These are phyloP conservation scores for Brevimyrus niger DNA, from an alignment of 2,113 vertebrate species.

Conservation along the genomic window DNA sequence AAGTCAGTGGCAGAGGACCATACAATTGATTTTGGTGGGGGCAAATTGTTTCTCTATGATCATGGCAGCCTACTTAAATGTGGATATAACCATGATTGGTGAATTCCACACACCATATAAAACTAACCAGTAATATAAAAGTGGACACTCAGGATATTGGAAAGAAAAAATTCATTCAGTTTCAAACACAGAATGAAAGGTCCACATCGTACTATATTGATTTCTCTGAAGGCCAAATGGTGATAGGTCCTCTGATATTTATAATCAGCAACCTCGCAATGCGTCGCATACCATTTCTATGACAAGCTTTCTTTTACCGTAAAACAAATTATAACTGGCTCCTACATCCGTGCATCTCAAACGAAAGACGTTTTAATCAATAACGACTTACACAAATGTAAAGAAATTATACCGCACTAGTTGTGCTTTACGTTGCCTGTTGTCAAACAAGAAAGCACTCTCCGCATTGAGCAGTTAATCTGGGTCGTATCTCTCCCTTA, in stretches of 20 bases:
- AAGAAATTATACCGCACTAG: slow-evolving; percentile 51
- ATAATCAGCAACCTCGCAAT: background rate
- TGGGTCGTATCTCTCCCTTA: slow-evolving; percentile 64
- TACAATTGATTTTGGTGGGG: slow-evolving; percentile 66
- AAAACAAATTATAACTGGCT: background rate
- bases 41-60: slow-evolving; percentile 47
- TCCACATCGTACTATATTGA: background rate
- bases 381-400: slow-evolving; percentile 23
- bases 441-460: slow-evolving; percentile 57
- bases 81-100: slow-evolving; percentile 48
- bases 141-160: slow-evolving; percentile 2
- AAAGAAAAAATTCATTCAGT: slow-evolving; percentile 11
- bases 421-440: slow-evolving; percentile 53
- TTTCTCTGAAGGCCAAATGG: slow-evolving; percentile 12
- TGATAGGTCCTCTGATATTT: slow-evolving; percentile 3
- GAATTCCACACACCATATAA: slow-evolving; percentile 18
- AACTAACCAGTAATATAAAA: slow-evolving; percentile 1
- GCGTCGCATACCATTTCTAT: background rate
- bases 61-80: slow-evolving; percentile 42
- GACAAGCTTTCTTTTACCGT: background rate
- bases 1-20: slow-evolving; percentile 58
- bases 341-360: background rate
- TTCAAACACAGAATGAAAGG: background rate
- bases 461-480: slow-evolving; percentile 63
- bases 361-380: background rate